Evolutionary conservation across 2,113 vertebrate genomes (phyloP), one percentile per base, ranked within the genome.

Genomic region (Agelaius phoeniceus): DNA sequence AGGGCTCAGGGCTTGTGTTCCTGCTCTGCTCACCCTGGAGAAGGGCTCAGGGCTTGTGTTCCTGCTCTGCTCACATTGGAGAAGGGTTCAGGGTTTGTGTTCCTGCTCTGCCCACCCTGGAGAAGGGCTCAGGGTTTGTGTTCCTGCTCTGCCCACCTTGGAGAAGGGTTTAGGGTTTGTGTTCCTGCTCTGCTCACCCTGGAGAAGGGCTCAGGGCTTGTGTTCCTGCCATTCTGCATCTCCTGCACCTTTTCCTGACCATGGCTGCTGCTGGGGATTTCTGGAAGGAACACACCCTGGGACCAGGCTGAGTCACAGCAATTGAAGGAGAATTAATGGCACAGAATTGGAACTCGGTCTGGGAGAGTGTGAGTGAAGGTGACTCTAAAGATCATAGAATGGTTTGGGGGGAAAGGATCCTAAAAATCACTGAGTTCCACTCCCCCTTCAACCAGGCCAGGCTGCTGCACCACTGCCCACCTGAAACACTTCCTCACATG

Each of bases 191-290:
- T 23, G 33, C 61, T 55, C 44, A n/a, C 1, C 27, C 2, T 63
- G 66, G 49, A 9, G 48, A 28, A 31, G 31, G 18, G 8, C 20
- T 33, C 33, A 48, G 30, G 52, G 55, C 4, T 7, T 3, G 24
- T 9, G 24, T 3, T 51, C 10, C 49, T 27, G 26, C 18, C 59
- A 0, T 62, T 80, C 71, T 33, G 13, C 46, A 8, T 2, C 57
- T 55, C 13, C 49, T 54, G 30, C 19, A 8, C 13, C 23, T 72
- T 37, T 16, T 71, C 59, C 83, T 11, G 5, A 5, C 0, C 41
- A 30, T 7, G 7, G 23, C 21, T 30, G 41, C 2, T 4, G n/a
- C 17, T 7, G 30, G 30, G 3, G 44, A 15, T 2, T 8, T 3
- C 35, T 62, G 46, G 9, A 9, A 4, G 3, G 24, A 52, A 8